A percentile compares a stretch with the other conserved stretches of the same genome.
These are phyloP conservation scores for Tethya wilhelma DNA, from an alignment of 37 sponge, comb jelly and placozoan genomes.

Conservation along the genomic window DNA sequence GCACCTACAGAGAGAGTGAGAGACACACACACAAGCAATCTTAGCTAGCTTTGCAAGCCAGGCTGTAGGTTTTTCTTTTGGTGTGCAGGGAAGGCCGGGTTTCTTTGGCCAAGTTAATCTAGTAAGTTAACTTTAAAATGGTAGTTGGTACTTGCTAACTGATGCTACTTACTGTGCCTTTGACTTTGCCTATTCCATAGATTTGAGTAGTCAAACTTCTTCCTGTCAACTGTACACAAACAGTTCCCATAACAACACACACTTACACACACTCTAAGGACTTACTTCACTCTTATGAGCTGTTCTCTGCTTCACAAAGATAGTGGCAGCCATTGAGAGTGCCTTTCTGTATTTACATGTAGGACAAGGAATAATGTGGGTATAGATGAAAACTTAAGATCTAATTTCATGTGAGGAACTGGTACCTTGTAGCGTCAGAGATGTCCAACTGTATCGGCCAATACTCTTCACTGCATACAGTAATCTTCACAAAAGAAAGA, in stretches of 20 bases:
- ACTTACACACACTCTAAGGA: neutral
- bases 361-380: too few relatives aligned
- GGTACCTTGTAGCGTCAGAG: neutral
- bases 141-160: too few relatives aligned
- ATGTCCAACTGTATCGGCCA: slow-evolving; percentile 63
- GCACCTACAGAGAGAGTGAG: slow-evolving; percentile 3
- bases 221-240: neutral
- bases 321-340: slow-evolving; percentile 16
- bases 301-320: slow-evolving; percentile 21
- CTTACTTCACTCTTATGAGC: neutral
- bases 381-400: too few relatives aligned
- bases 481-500: slow-evolving; percentile 27
- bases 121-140: too few relatives aligned
- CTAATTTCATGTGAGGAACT: too few relatives aligned
- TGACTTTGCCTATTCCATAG: slow-evolving; percentile 5
- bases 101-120: too few relatives aligned
- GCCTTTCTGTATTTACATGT: slow-evolving; percentile 20
- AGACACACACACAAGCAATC: neutral
- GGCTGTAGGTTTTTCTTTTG: neutral
- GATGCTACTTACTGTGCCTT: neutral
- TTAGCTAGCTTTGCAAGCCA: too few relatives aligned
- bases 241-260: neutral
- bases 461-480: slow-evolving; percentile 53
- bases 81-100: too few relatives aligned
- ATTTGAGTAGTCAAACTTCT: neutral